Evolutionary conservation across 2,797 vertebrate species (phyloP).

Genomic region (Coregonus ussuriensis): DNA sequence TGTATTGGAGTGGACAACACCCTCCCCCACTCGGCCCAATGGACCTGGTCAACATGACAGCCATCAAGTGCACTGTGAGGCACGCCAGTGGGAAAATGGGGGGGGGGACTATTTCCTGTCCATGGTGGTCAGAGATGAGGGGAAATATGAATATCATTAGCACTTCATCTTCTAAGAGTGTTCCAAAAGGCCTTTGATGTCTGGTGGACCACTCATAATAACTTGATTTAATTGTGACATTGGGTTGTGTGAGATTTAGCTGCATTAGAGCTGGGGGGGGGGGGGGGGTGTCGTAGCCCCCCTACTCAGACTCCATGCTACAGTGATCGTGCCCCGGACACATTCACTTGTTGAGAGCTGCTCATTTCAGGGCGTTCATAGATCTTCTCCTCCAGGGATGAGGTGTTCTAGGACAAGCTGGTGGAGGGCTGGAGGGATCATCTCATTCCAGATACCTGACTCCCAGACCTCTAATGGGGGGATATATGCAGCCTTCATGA

Average conservation of each 20-base stretch:
- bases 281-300: not conserved
- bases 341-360: constrained; percentile 17
- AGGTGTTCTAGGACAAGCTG: constrained; percentile 28
- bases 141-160: constrained; percentile 3
- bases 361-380: constrained; percentile 15
- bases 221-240: not conserved
- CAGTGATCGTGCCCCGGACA: constrained; percentile 39
- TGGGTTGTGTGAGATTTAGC: not conserved
- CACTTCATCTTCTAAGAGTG: not conserved
- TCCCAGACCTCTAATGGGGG: constrained; percentile 40
- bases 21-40: not conserved
- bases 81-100: constrained; percentile 6
- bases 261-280: not conserved
- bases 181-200: not conserved
- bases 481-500: constrained; percentile 45
- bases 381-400: constrained; percentile 45
- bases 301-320: constrained; percentile 23
- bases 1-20: too few species aligned
- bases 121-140: too few species aligned
- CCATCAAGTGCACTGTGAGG: not conserved
- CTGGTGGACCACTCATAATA: not conserved
- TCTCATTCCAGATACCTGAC: constrained; percentile 46
- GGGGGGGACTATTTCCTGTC: not conserved
- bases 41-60: constrained; percentile 10
- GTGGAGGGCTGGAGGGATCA: not conserved